Conservation (phyloP, 2,797 vertebrate species). For the Chaunax sp. region DNA sequence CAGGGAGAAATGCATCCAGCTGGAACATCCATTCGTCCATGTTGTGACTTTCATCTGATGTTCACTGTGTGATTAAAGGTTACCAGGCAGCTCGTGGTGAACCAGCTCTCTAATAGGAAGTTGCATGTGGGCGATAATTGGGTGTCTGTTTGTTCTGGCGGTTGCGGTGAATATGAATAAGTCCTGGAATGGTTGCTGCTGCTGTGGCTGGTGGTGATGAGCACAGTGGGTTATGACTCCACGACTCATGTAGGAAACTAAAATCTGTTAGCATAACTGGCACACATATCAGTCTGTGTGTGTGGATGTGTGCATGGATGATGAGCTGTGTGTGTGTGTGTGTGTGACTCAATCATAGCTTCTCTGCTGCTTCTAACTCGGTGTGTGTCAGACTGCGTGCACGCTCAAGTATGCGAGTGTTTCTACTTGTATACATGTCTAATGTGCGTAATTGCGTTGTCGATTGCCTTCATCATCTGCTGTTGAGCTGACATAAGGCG, state of each 20-base stretch:
- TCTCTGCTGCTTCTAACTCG: conserved; percentile 32
- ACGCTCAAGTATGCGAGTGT: conserved; percentile 1
- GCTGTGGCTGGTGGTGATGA: conserved; percentile 8
- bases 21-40: neutral
- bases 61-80: conserved; percentile 23
- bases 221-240: conserved; percentile 21
- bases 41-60: neutral
- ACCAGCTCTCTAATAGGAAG: conserved; percentile 21
- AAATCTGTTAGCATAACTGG: conserved; percentile 35
- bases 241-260: conserved; percentile 33
- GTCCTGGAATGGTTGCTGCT: conserved; percentile 13
- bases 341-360: conserved; percentile 43
- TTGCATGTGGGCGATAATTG: conserved; percentile 25
- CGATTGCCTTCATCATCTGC: conserved; percentile 55
- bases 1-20: neutral
- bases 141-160: conserved; percentile 25
- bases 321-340: conserved; percentile 37
- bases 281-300: conserved; percentile 12
- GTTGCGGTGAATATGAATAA: conserved; percentile 9
- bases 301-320: too few relatives aligned
- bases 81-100: conserved; percentile 8
- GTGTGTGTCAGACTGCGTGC: neutral
- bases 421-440: conserved; percentile 23
- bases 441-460: conserved; percentile 44
- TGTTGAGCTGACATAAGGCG: conserved; percentile 57